Evolutionary conservation across 64 coral and sea anemone genomes (phyloP).

Genomic region (Montipora cactus): DNA sequence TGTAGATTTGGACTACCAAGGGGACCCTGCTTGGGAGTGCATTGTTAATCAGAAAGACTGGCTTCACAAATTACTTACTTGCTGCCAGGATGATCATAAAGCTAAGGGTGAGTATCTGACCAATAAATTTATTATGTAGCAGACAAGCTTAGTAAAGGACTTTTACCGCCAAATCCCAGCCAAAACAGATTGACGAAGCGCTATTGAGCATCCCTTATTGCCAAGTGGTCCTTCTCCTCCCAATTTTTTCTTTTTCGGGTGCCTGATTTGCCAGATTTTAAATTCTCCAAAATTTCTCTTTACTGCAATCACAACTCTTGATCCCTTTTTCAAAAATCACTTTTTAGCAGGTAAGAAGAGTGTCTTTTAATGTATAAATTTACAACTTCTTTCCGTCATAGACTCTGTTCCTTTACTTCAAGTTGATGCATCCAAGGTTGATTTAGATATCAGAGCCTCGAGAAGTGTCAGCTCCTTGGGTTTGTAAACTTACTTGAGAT

Average conservation of each 20-base stretch:
- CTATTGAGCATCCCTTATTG: too few species aligned
- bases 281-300: too few species aligned
- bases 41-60: constrained; percentile 90
- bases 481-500: not conserved
- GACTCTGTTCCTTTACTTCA: constrained; percentile 76
- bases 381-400: not conserved
- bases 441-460: constrained; percentile 43
- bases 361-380: too few species aligned
- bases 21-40: constrained; percentile 97
- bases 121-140: not conserved
- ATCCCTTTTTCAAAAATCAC: too few species aligned
- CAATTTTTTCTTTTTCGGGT: too few species aligned
- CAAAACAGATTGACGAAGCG: too few species aligned
- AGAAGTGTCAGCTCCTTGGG: constrained; percentile 30
- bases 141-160: not conserved
- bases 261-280: too few species aligned
- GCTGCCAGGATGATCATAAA: constrained; percentile 86
- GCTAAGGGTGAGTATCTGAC: constrained; percentile 71
- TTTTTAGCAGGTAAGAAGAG: too few species aligned
- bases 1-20: constrained; percentile 86
- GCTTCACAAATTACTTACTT: constrained; percentile 83
- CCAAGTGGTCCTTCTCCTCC: too few species aligned
- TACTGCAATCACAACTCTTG: too few species aligned
- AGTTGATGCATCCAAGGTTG: constrained; percentile 51
- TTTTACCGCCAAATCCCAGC: not conserved